Evolutionary conservation across 92 coral and sea anemone species (phyloP), one percentile per base, ranked within the genome.

Genomic region (Epizoanthus illoricatus): DNA sequence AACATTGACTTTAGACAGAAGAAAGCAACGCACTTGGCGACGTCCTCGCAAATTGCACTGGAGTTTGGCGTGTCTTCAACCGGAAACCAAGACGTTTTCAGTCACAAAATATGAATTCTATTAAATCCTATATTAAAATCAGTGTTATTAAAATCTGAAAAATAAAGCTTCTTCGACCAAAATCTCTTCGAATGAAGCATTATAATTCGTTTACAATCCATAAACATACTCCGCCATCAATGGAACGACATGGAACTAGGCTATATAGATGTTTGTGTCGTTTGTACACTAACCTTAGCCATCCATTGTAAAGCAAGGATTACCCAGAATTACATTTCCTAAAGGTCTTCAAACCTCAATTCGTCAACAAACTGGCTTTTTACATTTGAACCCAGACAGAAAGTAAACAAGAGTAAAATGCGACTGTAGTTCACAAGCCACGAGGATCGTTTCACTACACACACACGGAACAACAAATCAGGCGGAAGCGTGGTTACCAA

Each of bases 401-500:
- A 12, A 15, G 81, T 9, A 41, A 75, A 40, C 39, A 75, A 47
- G 67, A 52, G 42, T 3, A 63, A 62, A 78, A 12, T 49, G 11
- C 9, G n/a, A 78, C 40, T 39, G 4, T 9, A 63, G 56, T 40
- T 64, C 33, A 28, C 28, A 47, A 19, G 65, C 87, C 90, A 87
- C 79, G 85, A 88, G 85, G 85, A 70, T 43, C 76, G 17, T 78
- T 75, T 67, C 40, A 76, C 45, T 33, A 43, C 60, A 45, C 41
- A 28, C 15, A 40, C 60, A 84, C 65, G 58, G 78, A 84, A 84
- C 79, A 84, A 88, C 88, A 88, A 88, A 84, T 87, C 75, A 21
- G 57, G 45, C 84, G 55, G 64, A 65, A 71, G 91, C 85, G 88
- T 65, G 91, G 91, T 63, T 80, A 63, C 91, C 83, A 71, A 88